Evolutionary conservation across 2,888 invertebrate species (phyloP), one percentile per base, ranked within the genome.

Genomic region (Sussaba pulchella): DNA sequence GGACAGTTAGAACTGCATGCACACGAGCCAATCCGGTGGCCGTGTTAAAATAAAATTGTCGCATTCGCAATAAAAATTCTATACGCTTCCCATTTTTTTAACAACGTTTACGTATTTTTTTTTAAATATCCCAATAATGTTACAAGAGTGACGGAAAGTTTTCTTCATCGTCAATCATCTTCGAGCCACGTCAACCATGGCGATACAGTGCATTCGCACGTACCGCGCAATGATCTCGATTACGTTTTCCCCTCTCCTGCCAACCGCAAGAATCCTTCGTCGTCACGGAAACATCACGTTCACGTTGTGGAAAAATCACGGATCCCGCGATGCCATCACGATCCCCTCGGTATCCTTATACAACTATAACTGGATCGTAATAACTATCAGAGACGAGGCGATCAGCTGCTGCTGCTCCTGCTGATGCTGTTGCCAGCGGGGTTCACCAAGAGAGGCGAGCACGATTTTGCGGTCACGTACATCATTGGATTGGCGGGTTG

Each of bases 391-490:
- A 78, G 81, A 71, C 36, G 26, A 80, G 61, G 69, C 69, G 82
- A 83, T 83, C 79, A 79, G 81, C 66, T 79, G 82, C 47, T 69
- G 71, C 45, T 45, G 54, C 41, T 19, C 41, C 39, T 10, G 17
- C 61, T 41, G 41, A n/a, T n/a, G n/a, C n/a, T n/a, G n/a, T n/a
- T n/a, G n/a, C n/a, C n/a, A n/a, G 54, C 24, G 52, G 54, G 45
- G 31, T 9, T 17, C 12, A 39, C 4, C 61, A 41, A 63, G 47
- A 52, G 43, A 63, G n/a, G 64, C 52, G 10, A 73, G 82, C 83
- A 83, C 83, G 82, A 82, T 78, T 85, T 85, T 84, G 84, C 67
- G 83, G 85, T 87, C 83, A 83, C 80, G 83, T 76, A 71, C 81
- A 81, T 78, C 75, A 81, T 80, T 69, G 75, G 71, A 80, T 78